A percentile compares a stretch with the other conserved stretches of the same genome.
phyloP scores from a whole-genome alignment of 2,113 vertebrate genomes.

The Odontesthes bonariensis region DNA sequence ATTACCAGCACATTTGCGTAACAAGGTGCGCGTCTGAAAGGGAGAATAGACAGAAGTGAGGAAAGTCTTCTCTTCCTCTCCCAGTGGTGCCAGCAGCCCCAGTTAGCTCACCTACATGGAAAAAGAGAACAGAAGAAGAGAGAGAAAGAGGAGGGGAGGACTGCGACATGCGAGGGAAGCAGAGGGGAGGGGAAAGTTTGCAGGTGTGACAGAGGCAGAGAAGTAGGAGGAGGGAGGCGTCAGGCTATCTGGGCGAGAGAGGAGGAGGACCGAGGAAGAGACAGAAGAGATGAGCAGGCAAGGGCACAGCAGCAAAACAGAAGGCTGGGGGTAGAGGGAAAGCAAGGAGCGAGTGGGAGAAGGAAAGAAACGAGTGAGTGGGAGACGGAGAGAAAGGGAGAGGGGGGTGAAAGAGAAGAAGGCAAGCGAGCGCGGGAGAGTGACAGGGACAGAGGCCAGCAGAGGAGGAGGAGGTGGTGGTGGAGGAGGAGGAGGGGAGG shows the following conservation, averaged over 20 bases:
- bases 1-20: constrained; percentile 51
- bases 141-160: constrained; percentile 49
- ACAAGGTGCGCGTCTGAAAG: constrained; percentile 43
- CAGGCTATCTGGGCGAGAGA: constrained; percentile 76
- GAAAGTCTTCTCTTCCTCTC: constrained; percentile 55
- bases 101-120: constrained; percentile 83
- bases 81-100: constrained; percentile 81
- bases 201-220: constrained; percentile 80
- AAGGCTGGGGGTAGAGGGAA: constrained; percentile 73
- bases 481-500: constrained; percentile 36
- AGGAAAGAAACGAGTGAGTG: constrained; percentile 48
- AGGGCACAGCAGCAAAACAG: constrained; percentile 77
- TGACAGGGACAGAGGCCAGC: constrained; percentile 72
- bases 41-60: constrained; percentile 22
- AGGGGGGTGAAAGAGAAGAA: constrained; percentile 4
- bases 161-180: constrained; percentile 66
- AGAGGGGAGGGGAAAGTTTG: constrained; percentile 78
- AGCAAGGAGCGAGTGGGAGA: constrained; percentile 69
- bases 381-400: constrained; percentile 38
- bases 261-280: constrained; percentile 68
- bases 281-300: constrained; percentile 80
- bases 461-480: constrained; percentile 59
- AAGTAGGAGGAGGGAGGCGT: constrained; percentile 64
- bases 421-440: constrained; percentile 56
- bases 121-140: constrained; percentile 67